Conservation (phyloP, 2,888 invertebrate genomes). For the Drosophila mettleri region DNA sequence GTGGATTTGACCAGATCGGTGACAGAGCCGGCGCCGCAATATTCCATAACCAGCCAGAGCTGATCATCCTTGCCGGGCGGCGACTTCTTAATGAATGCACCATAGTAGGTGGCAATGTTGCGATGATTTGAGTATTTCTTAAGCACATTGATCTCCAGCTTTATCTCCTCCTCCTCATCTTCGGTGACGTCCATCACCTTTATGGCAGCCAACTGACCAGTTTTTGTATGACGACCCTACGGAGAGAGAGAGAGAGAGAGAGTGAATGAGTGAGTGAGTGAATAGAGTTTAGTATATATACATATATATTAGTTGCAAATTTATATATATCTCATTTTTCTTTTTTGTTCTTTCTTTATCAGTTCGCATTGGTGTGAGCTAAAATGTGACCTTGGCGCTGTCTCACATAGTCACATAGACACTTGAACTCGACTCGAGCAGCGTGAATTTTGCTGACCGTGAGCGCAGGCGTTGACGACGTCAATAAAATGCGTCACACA, state of each 20-base stretch:
- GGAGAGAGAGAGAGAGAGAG: neutral
- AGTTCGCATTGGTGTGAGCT: constrained; percentile 24
- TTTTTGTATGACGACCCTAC: constrained; percentile 99
- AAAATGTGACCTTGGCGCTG: constrained; percentile 33
- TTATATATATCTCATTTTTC: too few species aligned
- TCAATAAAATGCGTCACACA: constrained; percentile 64
- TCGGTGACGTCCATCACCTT: constrained; percentile 99
- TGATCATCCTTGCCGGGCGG: constrained; percentile 99
- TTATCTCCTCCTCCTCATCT: constrained; percentile 99
- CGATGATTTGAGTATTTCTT: constrained; percentile 99
- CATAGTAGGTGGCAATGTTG: constrained; percentile 99
- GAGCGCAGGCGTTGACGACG: constrained; percentile 32
- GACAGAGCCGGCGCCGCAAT: constrained; percentile 99
- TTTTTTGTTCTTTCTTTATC: constrained; percentile 31
- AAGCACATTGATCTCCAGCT: constrained; percentile 99
- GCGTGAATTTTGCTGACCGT: constrained; percentile 40
- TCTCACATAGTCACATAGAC: constrained; percentile 36
- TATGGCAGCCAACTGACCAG: constrained; percentile 99
- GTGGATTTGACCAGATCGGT: constrained; percentile 99
- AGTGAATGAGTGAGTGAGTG: neutral
- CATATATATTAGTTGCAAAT: constrained; percentile 13
- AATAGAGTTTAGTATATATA: constrained; percentile 7
- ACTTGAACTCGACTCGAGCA: constrained; percentile 49
- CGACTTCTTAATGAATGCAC: constrained; percentile 99
- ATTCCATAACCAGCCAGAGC: constrained; percentile 99